Evolutionary conservation across 2,888 invertebrate genomes (phyloP), one percentile per base, ranked within the genome.

Genomic region (Archips xylosteana): DNA sequence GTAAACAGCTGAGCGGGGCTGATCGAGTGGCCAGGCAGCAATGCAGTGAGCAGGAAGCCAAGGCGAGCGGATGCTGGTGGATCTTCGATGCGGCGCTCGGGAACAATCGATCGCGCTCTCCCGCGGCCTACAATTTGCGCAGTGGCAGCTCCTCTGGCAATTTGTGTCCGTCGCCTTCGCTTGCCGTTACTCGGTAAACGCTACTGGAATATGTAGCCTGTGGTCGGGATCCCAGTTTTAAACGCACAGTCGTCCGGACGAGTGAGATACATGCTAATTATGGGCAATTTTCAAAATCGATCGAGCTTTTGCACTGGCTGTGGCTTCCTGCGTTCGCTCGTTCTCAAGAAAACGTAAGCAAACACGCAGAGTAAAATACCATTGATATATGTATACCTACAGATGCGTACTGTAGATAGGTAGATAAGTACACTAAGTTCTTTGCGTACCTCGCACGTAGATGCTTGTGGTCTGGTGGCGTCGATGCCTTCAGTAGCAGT

Each of bases 221-320:
- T 92, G 91, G 92, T 92, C 88, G 89, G 80, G 83, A 86, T 89
- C 88, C 88, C 90, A 88, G 84, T 89, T 89, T 92, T 89, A 91
- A 92, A 91, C 87, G 91, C 85, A 89, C 88, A 89, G 86, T 89
- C 87, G 87, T 88, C 88, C 88, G 83, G 85, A 85, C 89, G 87
- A 92, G 88, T 90, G 89, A 91, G 91, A 92, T 92, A 91, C 92
- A 91, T 88, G 89, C 91, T 94, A 94, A 94, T 94, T 94, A 92
- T 87, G 89, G 92, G 92, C 87, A 93, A 94, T 94, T 94, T 94
- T 93, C 89, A 93, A 92, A 94, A 94, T 90, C 92, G 92, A 92
- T 92, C 90, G 89, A 92, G 92, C 93, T 89, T 92, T 92, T 85
- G 87, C 89, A 80, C 85, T 82, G 85, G 84, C 85, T 88, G 90